Evolutionary conservation across 1,140 invertebrate genomes (phyloP).

Genomic region (Brachionus rotundiformis): DNA sequence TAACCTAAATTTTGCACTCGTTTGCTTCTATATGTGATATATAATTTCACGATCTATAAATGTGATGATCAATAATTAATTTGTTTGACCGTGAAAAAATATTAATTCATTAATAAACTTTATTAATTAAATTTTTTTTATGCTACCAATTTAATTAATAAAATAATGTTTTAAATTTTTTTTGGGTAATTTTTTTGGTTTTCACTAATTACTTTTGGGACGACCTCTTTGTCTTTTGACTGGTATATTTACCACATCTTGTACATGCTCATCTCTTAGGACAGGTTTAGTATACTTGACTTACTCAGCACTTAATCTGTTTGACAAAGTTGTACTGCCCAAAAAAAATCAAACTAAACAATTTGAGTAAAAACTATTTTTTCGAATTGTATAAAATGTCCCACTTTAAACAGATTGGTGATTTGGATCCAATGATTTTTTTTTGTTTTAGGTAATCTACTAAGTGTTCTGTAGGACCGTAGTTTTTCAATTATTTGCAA

Average conservation of each 20-base stretch:
- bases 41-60: conserved; percentile 19
- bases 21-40: no score
- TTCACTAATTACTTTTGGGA: conserved; percentile 11
- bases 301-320: neutral
- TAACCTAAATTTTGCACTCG: no score
- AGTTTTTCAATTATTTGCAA: neutral
- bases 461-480: neutral
- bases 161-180: no score
- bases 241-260: conserved; percentile 11
- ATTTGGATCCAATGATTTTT: conserved; percentile 5
- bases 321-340: no score
- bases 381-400: neutral
- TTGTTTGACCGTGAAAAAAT: conserved; percentile 4
- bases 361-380: no score
- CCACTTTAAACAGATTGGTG: conserved; percentile 1
- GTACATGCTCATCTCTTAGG: neutral
- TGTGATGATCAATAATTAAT: conserved; percentile 6
- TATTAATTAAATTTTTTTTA: conserved; percentile 6
- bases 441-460: conserved; percentile 12
- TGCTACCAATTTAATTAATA: conserved; percentile 4
- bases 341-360: no score
- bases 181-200: no score
- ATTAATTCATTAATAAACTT: neutral
- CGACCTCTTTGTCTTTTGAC: conserved; percentile 3
- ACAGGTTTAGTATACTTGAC: neutral